These are phyloP conservation scores for Thymelicus acteon DNA, from an alignment of 2,888 invertebrate genomes.

Conservation along the genomic window DNA sequence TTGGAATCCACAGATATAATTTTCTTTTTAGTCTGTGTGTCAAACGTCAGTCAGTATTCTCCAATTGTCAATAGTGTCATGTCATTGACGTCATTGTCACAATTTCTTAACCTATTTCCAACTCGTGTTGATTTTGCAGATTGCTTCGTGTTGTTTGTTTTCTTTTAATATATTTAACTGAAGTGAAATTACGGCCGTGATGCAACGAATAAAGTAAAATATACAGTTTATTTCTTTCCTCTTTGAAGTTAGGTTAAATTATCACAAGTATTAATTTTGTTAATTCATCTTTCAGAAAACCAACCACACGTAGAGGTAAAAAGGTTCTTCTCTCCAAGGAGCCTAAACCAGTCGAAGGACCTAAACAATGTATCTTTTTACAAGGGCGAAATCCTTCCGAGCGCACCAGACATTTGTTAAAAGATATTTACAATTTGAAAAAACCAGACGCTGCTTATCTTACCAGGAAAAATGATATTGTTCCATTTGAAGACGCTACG, in stretches of 20 bases:
- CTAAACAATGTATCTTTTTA: conserved; percentile 93
- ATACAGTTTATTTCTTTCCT: not conserved
- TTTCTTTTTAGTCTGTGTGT: too few species aligned
- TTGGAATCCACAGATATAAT: too few species aligned
- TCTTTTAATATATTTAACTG: not conserved
- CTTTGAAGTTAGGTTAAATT: not conserved
- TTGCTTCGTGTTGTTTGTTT: conserved; percentile 14
- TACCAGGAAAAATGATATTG: conserved; percentile 93
- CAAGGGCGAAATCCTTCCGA: conserved; percentile 93
- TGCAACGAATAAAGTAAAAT: conserved; percentile 72
- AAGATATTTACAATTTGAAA: conserved; percentile 94
- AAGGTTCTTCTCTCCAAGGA: conserved; percentile 91
- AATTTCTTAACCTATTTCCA: not conserved
- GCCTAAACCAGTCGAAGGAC: conserved; percentile 95
- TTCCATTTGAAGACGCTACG: conserved; percentile 96
- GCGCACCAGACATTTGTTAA: conserved; percentile 88
- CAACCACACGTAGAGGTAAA: conserved; percentile 95
- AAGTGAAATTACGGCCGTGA: conserved; percentile 62
- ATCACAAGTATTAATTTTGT: not conserved
- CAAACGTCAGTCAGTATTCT: too few species aligned
- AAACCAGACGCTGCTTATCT: conserved; percentile 93
- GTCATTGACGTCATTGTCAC: too few species aligned
- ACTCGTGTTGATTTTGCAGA: not conserved
- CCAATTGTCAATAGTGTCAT: too few species aligned
- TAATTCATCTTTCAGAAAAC: conserved; percentile 87